These are phyloP conservation scores for Xanthia icteritia DNA, from an alignment of 2,888 invertebrate species.

Conservation along the genomic window DNA sequence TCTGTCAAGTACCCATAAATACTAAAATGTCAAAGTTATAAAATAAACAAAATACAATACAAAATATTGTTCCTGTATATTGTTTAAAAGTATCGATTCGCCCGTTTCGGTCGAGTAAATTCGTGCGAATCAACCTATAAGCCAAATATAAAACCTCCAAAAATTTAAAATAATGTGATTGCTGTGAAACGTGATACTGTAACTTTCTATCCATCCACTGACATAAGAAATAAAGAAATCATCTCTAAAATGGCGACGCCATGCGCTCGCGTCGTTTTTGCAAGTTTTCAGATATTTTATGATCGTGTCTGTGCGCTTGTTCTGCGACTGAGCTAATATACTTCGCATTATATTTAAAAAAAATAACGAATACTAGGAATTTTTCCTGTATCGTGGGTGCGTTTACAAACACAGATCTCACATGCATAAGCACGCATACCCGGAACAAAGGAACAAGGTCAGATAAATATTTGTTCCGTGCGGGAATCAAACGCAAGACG, in stretches of 20 bases:
- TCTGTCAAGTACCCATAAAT: background rate
- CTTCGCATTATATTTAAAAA: background rate
- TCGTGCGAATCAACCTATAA: no score
- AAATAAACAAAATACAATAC: background rate
- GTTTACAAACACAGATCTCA: slow-evolving; percentile 42
- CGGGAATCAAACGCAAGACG: slow-evolving; percentile 37
- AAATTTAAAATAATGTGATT: slow-evolving; percentile 15
- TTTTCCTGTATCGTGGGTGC: slow-evolving; percentile 35
- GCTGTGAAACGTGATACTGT: slow-evolving; percentile 46
- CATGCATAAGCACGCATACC: slow-evolving; percentile 25
- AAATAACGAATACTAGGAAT: slow-evolving; percentile 4
- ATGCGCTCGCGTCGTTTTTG: slow-evolving; percentile 12
- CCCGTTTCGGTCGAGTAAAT: no score
- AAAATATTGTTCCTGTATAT: background rate
- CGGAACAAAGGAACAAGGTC: slow-evolving; percentile 49
- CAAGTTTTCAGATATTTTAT: slow-evolving; percentile 4
- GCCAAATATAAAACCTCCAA: slow-evolving; percentile 12
- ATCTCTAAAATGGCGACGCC: slow-evolving; percentile 1
- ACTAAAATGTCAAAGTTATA: background rate
- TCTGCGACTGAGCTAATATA: slow-evolving; percentile 10
- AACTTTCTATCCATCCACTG: slow-evolving; percentile 55
- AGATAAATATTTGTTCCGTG: slow-evolving; percentile 32
- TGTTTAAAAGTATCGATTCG: no score
- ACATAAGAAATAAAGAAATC: slow-evolving; percentile 50
- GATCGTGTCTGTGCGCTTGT: slow-evolving; percentile 9